These are phyloP conservation scores for Stigmatopora nigra DNA, from an alignment of 2,113 vertebrate species.

Conservation along the genomic window DNA sequence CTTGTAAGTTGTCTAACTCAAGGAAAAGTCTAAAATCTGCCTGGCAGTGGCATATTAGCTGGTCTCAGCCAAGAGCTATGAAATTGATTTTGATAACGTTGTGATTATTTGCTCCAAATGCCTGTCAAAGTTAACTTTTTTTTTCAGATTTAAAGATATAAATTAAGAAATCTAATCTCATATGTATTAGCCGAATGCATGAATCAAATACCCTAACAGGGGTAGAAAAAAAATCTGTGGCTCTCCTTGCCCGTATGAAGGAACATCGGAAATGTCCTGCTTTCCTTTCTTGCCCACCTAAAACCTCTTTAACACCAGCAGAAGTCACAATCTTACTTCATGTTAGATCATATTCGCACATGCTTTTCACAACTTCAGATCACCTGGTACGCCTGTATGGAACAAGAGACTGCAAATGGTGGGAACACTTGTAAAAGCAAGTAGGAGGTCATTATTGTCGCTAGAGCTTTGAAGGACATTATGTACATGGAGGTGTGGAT, in stretches of 20 bases:
- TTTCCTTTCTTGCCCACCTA: constrained; percentile 13
- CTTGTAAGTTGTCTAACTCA: constrained; percentile 35
- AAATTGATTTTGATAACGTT: constrained; percentile 57
- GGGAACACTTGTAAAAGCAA: constrained; percentile 23
- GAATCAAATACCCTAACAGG: constrained; percentile 20
- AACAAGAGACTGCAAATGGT: constrained; percentile 25
- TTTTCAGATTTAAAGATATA: constrained; percentile 22
- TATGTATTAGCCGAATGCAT: constrained; percentile 7
- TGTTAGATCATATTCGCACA: constrained; percentile 18
- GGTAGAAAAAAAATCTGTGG: constrained; percentile 56
- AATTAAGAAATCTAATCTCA: constrained; percentile 22
- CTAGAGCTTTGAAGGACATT: constrained; percentile 36
- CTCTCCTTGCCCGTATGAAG: constrained; percentile 37
- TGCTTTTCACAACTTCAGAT: constrained; percentile 23
- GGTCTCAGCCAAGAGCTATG: constrained; percentile 37
- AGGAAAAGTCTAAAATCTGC: constrained; percentile 42
- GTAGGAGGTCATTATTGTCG: constrained; percentile 51
- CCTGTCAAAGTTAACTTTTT: constrained; percentile 17
- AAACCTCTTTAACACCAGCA: constrained; percentile 42
- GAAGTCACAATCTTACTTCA: constrained; percentile 37
- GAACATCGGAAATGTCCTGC: constrained; percentile 22
- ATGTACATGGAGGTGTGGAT: constrained; percentile 21
- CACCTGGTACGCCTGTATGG: constrained; percentile 7
- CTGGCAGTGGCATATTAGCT: constrained; percentile 55
- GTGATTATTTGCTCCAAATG: constrained; percentile 7